phyloP scores from a whole-genome alignment of 2,888 invertebrate species.

The Horisme vitalbata region DNA sequence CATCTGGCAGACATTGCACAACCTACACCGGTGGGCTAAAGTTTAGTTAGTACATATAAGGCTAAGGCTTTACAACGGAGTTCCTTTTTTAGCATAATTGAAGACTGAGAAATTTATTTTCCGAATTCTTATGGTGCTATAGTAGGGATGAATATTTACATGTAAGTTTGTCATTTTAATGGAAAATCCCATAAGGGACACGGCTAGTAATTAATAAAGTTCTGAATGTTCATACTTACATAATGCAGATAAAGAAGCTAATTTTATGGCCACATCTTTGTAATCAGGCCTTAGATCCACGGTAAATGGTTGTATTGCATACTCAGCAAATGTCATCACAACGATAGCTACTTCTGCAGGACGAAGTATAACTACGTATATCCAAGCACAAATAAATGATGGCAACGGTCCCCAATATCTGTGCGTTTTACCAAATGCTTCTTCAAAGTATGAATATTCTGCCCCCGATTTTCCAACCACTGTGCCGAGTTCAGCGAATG shows the following conservation, averaged over 20 bases:
- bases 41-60: no score
- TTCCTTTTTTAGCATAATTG: no score
- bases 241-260: slow-evolving; percentile 84
- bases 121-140: no score
- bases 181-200: no score
- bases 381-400: slow-evolving; percentile 90
- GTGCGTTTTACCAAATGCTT: slow-evolving; percentile 87
- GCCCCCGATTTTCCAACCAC: slow-evolving; percentile 91
- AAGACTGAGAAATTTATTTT: no score
- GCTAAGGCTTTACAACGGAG: no score
- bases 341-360: slow-evolving; percentile 91
- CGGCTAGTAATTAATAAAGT: neutral
- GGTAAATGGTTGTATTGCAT: slow-evolving; percentile 86
- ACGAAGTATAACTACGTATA: slow-evolving; percentile 87
- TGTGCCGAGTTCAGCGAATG: slow-evolving; percentile 91
- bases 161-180: no score
- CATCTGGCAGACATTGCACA: no score
- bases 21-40: no score
- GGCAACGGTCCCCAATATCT: slow-evolving; percentile 88
- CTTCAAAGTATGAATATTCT: slow-evolving; percentile 90
- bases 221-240: slow-evolving; percentile 70
- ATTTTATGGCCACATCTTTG: slow-evolving; percentile 80
- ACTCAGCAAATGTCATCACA: slow-evolving; percentile 89
- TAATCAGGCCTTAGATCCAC: slow-evolving; percentile 65
- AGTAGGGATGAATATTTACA: no score